Evolutionary conservation across 2,113 vertebrate genomes (phyloP).

Genomic region (Pseudois nayaur): DNA sequence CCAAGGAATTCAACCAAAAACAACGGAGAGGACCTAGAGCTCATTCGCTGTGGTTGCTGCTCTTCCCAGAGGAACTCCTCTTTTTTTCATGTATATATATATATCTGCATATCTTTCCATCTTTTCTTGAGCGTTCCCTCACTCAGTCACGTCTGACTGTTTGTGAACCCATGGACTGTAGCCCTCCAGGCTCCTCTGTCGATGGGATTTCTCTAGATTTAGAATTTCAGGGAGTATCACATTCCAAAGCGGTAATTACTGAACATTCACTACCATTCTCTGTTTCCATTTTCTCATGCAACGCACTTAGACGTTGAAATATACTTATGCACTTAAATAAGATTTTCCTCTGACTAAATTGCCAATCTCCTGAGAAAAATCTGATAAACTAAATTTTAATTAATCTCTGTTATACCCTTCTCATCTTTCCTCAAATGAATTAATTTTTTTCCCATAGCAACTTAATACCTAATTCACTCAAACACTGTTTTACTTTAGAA

Average conservation of each 20-base stretch:
- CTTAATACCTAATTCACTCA: constrained; percentile 54
- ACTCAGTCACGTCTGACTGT: not conserved
- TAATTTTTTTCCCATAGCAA: constrained; percentile 63
- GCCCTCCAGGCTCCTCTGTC: not conserved
- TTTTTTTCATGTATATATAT: not conserved
- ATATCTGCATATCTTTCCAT: not conserved
- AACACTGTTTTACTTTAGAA: constrained; percentile 34
- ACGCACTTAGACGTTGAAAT: constrained; percentile 3
- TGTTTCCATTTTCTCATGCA: constrained; percentile 32
- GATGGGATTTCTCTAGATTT: not conserved
- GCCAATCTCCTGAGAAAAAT: constrained; percentile 69
- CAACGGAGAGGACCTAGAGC: not conserved
- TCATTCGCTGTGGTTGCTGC: not conserved
- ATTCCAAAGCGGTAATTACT: constrained; percentile 10
- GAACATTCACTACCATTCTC: not conserved
- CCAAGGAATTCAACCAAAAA: not conserved
- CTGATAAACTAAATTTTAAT: constrained; percentile 76
- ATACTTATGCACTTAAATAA: constrained; percentile 64
- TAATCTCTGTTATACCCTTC: constrained; percentile 65
- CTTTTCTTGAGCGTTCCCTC: not conserved
- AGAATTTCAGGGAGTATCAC: not conserved
- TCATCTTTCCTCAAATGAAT: constrained; percentile 68
- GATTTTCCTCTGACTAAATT: constrained; percentile 67
- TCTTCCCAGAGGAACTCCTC: not conserved
- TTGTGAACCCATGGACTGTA: not conserved